Base-by-base conservation (phyloP, 2,888 invertebrate genomes). In the Epinotia bilunana region DNA sequence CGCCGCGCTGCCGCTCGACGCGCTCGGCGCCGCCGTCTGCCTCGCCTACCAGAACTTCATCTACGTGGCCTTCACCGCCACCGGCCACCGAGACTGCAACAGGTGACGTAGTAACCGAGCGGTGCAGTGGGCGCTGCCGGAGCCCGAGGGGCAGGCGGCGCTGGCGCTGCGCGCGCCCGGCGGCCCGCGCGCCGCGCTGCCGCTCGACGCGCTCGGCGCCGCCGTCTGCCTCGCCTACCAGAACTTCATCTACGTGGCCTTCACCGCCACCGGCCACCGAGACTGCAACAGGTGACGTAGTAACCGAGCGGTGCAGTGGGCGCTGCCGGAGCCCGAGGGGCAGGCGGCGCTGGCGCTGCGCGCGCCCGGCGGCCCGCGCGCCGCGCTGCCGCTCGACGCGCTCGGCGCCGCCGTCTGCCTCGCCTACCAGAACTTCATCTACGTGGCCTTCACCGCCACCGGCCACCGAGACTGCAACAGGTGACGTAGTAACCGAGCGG, bases 21-120 rank as follows among this genome's bases (percentile, higher is more conserved):
- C 95, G 78, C 94, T 97, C 1, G 70, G 95, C 96, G 72, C 97
- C 77, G 49, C 97, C 97, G 70, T 49, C 96, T 95, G 96, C 76
- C 95, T 99, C 81, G 97, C 97, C 46, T 99, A 99, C 89, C 99
- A 99, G 88, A 99, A 99, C 94, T 99, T 99, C 90, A 98, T 99
- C 86, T 99, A 99, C 91, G 97, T 99, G 78, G 97, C 97, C 63
- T 97, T 99, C 87, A 95, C 96, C 61, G 96, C 83, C 76, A 80
- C 82, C 39, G 76, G 79, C 78, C 78, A 80, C 33, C 77, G 81
- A 20, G 53, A 53, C 49, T 16, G 16, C 16, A 28, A 72, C 63
- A 78, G 79, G 82, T 83, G 77, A 60, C 11, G 43, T 43, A 1
- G 33, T 7, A 7, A 39, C 39, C 39, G 96, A 97, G 98, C 90